Evolutionary conservation across 1,140 invertebrate species (phyloP).

Genomic region (Zaprionus inermis): DNA sequence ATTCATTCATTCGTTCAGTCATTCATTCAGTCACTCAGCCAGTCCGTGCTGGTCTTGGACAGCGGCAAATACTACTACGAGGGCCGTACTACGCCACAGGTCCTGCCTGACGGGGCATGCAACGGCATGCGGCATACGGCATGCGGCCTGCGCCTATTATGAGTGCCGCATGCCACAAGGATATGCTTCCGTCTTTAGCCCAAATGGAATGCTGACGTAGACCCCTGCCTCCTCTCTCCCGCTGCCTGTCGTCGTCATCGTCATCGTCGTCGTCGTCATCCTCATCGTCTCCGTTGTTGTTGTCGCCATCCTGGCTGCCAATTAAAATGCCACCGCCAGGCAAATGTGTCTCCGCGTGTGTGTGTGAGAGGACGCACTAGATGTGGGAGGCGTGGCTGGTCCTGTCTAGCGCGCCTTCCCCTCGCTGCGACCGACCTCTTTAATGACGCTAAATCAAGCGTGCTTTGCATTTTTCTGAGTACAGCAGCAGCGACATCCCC

Average conservation of each 20-base stretch:
- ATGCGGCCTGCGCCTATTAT: constrained; percentile 63
- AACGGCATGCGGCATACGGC: constrained; percentile 35
- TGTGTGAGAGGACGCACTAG: constrained; percentile 16
- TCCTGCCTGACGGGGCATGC: not conserved
- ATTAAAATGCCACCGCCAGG: constrained; percentile 80
- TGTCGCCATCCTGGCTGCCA: constrained; percentile 65
- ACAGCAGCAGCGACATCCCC: constrained; percentile 26
- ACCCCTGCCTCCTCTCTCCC: constrained; percentile 10
- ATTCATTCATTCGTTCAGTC: constrained; percentile 67
- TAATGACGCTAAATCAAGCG: constrained; percentile 81
- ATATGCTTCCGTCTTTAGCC: constrained; percentile 72
- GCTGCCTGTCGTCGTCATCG: constrained; percentile 2
- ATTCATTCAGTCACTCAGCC: not conserved
- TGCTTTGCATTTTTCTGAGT: constrained; percentile 73
- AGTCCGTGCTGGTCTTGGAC: not conserved
- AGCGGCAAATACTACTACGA: constrained; percentile 60
- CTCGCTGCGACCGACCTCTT: constrained; percentile 45
- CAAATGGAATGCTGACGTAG: constrained; percentile 44
- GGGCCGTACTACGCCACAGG: constrained; percentile 43
- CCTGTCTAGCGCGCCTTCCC: constrained; percentile 34
- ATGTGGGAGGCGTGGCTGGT: constrained; percentile 33
- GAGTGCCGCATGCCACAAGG: constrained; percentile 53
- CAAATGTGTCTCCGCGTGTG: constrained; percentile 48
- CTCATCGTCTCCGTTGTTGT: constrained; percentile 15
- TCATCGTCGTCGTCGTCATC: constrained; percentile 11